Conservation (phyloP, 2,797 vertebrate species). For the Dallia pectoralis region DNA sequence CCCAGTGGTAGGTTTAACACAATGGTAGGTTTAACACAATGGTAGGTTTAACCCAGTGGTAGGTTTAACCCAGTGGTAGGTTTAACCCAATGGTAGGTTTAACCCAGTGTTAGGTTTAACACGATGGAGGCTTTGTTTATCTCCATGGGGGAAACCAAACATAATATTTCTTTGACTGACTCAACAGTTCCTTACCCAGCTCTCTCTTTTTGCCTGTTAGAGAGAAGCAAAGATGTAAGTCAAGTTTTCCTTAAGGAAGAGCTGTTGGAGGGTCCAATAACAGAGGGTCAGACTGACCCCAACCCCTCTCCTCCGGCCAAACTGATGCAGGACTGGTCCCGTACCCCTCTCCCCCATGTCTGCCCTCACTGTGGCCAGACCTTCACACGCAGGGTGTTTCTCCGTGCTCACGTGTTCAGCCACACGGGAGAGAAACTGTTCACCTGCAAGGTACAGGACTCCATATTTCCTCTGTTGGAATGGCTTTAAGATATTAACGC, state of each 20-base stretch:
- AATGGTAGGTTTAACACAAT: conserved; percentile 52
- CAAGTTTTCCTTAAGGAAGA: conserved; percentile 38
- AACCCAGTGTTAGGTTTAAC: conserved; percentile 45
- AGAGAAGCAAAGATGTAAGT: conserved; percentile 18
- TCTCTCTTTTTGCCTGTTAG: conserved; percentile 10
- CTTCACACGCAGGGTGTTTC: conserved; percentile 88
- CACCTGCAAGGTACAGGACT: conserved; percentile 74
- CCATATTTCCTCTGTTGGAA: conserved; percentile 18
- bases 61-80: conserved; percentile 56
- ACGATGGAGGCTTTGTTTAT: too few species aligned
- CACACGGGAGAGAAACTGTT: conserved; percentile 92
- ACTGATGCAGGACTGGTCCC: conserved; percentile 70
- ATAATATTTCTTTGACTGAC: neutral
- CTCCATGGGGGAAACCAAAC: neutral
- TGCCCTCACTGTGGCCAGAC: conserved; percentile 87
- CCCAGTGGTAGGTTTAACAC: conserved; percentile 46
- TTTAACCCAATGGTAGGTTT: conserved; percentile 47
- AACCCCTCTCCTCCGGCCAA: conserved; percentile 69
- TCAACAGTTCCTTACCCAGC: neutral
- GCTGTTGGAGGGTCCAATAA: conserved; percentile 31
- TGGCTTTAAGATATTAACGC: conserved; percentile 27
- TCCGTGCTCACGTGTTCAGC: conserved; percentile 86
- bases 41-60: conserved; percentile 46
- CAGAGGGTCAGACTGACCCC: conserved; percentile 46
- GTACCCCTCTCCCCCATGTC: conserved; percentile 71